These are phyloP conservation scores for Bradypodion ventrale DNA, from an alignment of 2,797 vertebrate species.

Conservation along the genomic window DNA sequence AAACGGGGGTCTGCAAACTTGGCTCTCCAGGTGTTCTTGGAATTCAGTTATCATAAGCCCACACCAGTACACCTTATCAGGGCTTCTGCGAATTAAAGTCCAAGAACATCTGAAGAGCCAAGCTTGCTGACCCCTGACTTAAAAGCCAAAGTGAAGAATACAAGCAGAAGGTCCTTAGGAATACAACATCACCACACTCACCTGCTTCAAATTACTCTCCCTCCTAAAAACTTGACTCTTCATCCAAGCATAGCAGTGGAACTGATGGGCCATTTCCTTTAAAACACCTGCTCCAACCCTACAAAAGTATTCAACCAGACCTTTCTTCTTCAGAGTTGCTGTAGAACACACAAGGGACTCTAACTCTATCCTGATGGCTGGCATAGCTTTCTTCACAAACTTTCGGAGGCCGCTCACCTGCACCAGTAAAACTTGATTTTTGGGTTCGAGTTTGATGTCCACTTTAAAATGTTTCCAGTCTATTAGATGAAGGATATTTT, in stretches of 20 bases:
- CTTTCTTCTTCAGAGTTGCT: background rate
- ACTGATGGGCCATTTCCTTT: background rate
- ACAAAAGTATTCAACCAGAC: background rate
- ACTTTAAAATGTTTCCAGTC: background rate
- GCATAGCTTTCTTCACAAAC: background rate
- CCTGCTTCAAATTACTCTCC: background rate
- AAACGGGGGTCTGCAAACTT: no score
- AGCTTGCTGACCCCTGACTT: no score
- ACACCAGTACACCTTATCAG: no score
- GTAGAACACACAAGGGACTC: background rate
- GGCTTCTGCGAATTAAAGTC: no score
- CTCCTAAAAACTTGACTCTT: background rate
- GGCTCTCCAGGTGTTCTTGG: no score
- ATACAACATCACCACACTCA: background rate
- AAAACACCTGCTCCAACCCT: background rate
- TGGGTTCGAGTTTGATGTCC: background rate
- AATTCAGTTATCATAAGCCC: no score
- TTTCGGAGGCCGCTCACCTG: background rate
- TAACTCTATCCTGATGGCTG: background rate
- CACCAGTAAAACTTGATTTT: background rate
- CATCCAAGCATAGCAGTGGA: background rate
- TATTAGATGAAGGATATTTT: constrained; percentile 1
- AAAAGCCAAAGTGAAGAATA: background rate
- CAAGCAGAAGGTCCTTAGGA: background rate
- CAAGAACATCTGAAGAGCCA: no score